Evolutionary conservation across 2,888 invertebrate species (phyloP).

Genomic region (Stegana nigrithorax): DNA sequence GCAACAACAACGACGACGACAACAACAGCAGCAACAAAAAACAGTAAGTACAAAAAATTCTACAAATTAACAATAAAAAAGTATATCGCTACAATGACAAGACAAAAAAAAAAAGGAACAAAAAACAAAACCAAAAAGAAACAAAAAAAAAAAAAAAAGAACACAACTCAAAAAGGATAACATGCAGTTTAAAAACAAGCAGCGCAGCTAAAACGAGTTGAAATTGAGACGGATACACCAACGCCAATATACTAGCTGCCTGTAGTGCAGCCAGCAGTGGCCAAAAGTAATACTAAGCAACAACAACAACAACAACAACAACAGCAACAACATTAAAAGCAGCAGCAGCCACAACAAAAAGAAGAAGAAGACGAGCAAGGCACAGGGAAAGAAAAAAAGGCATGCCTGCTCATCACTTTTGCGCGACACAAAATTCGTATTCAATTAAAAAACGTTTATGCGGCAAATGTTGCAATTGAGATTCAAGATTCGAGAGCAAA

Average conservation of each 20-base stretch:
- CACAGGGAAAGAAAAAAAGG: background rate
- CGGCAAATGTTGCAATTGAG: constrained; percentile 46
- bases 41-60: background rate
- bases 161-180: background rate
- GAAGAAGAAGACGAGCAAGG: constrained; percentile 29
- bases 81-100: background rate
- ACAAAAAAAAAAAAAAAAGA: too few species aligned
- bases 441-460: constrained; percentile 61
- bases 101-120: background rate
- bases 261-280: background rate
- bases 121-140: background rate
- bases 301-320: constrained; percentile 42
- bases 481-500: constrained; percentile 4
- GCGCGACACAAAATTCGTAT: constrained; percentile 52
- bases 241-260: background rate
- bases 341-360: constrained; percentile 40
- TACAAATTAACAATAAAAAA: constrained; percentile 1
- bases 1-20: constrained; percentile 22
- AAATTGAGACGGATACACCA: background rate
- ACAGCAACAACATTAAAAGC: constrained; percentile 35
- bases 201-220: background rate
- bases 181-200: background rate
- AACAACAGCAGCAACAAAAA: background rate
- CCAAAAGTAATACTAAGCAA: too few species aligned
- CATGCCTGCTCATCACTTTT: constrained; percentile 4